Percentiles rank a stretch among this genome's conserved stretches.
Evolutionary conservation across 2,113 vertebrate species (phyloP).

Genomic region (Todiramphus chloris): DNA sequence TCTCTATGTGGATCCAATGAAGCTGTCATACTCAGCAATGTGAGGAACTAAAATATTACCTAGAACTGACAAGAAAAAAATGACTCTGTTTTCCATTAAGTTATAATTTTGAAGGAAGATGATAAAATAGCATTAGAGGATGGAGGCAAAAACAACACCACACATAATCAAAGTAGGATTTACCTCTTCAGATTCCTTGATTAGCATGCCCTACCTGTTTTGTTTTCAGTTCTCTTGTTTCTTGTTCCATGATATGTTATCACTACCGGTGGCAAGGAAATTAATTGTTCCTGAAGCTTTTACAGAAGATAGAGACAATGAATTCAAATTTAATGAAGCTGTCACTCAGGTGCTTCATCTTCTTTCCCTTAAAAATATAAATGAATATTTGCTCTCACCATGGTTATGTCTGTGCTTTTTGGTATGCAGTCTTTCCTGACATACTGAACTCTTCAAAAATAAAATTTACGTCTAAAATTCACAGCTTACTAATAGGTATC

Average conservation of each 20-base stretch:
- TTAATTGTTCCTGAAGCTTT: slow-evolving; percentile 41
- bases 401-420: not conserved
- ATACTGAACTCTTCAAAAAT: not conserved
- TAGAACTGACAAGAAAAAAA: not conserved
- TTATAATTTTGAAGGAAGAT: not conserved
- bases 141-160: not conserved
- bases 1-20: not conserved
- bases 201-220: not conserved
- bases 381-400: not conserved
- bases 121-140: not conserved
- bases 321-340: slow-evolving; percentile 51
- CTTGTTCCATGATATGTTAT: not conserved
- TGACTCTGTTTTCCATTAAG: not conserved
- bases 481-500: not conserved
- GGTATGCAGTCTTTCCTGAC: not conserved
- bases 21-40: not conserved
- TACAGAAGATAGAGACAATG: not conserved
- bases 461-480: not conserved
- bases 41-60: slow-evolving; percentile 13
- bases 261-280: not conserved
- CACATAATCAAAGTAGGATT: not conserved
- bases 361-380: not conserved
- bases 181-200: not conserved
- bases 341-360: slow-evolving; percentile 4
- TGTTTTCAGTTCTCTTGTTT: slow-evolving; percentile 8